Evolutionary conservation across 2,113 vertebrate genomes (phyloP).

Genomic region (Corythornis madagascariensis): DNA sequence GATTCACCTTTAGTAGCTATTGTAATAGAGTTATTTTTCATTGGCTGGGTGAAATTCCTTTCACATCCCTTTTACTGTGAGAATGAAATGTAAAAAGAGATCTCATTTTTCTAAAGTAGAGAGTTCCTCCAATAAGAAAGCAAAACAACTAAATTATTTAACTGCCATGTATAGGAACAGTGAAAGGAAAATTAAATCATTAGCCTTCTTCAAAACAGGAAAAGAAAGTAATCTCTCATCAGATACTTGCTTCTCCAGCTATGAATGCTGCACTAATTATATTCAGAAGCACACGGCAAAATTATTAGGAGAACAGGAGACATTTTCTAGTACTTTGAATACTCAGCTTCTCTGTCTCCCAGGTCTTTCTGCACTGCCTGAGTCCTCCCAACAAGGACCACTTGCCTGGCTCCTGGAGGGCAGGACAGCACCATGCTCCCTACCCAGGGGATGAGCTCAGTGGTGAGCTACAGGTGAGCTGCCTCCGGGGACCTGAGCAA

Average conservation of each 20-base stretch:
- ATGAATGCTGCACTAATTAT: not conserved
- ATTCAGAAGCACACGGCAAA: not conserved
- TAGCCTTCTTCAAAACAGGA: slow-evolving; percentile 22
- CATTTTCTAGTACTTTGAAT: not conserved
- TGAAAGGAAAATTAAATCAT: slow-evolving; percentile 53
- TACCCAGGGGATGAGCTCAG: not conserved
- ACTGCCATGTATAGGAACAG: not conserved
- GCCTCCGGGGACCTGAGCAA: not conserved
- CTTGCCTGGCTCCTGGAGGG: accelerated
- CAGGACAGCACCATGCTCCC: not conserved
- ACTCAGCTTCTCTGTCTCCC: not conserved
- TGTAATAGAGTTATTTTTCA: slow-evolving; percentile 58
- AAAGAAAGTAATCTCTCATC: slow-evolving; percentile 4
- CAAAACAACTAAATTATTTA: slow-evolving; percentile 56
- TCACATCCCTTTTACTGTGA: not conserved
- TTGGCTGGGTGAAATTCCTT: not conserved
- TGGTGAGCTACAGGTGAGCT: not conserved
- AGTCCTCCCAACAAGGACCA: not conserved
- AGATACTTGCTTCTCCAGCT: not conserved
- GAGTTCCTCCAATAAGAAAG: slow-evolving; percentile 15
- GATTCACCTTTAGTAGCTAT: slow-evolving; percentile 51
- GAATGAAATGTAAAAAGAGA: slow-evolving; percentile 38
- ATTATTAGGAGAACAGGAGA: not conserved
- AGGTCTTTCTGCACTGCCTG: not conserved
- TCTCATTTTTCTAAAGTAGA: not conserved